Base-by-base conservation (phyloP, 2,888 invertebrate genomes). In the Rosalia funebris region DNA sequence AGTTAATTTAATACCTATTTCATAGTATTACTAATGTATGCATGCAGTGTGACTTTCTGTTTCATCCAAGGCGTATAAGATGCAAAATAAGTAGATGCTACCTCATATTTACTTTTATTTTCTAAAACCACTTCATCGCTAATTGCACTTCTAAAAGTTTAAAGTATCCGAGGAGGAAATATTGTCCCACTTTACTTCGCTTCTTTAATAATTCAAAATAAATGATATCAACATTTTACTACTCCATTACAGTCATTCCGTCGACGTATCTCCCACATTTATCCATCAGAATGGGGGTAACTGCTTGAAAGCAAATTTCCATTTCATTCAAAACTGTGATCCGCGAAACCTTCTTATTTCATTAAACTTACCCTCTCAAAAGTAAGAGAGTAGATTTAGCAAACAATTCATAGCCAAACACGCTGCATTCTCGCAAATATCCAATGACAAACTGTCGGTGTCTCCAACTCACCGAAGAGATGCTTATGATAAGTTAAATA, bases 221-320 rank as follows among this genome's bases (percentile, higher is more conserved):
- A 45, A 41, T 17, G 41, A 41, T 17, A 17, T 41, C 16, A 41
- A 10, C 10, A 17, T 41, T 41, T 41, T 41, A 41, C 41, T 41
- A 17, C 16, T 17, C 41, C 41, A 19, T 41, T 41, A 41, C 17
- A 17, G 17, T 17, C 41, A 17, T 17, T 41, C 19, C 41, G 10
- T 15, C 25, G 25, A 25, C 25, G 25, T 7, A 25, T 25, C 7
- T 25, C 25, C 25, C 7, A 25, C 25, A 25, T 25, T 25, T 25
- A 17, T n/a, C 32, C 46, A 17, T 47, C 14, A 10, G 12, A 17
- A 47, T 10, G 32, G 16, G 32, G 32, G 46, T 34, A 47, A 47
- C 46, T n/a, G 46, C 46, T 47, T 47, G 34, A 47, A 47, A 47
- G 32, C 32, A 47, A 34, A 32, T 47, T 47, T 32, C 15, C 46